Evolutionary conservation across 2,113 vertebrate species (phyloP), one percentile per base, ranked within the genome.

Genomic region (Rana temporaria): DNA sequence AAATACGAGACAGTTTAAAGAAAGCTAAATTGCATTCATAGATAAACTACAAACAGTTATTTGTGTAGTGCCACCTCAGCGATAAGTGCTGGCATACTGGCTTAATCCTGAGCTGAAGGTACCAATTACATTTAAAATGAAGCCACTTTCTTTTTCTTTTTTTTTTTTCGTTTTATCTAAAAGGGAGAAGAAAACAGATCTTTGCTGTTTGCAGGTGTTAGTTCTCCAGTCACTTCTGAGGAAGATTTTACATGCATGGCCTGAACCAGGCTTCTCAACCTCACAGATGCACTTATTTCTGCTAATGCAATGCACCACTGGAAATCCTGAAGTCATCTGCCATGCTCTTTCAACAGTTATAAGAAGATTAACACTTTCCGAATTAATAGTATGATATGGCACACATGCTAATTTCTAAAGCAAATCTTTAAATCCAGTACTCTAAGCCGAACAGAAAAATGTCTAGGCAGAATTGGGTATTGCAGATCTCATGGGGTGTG

Each of bases 281-380:
- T 60, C 72, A 68, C 63, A 83, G 71, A 76, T 57, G 72, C 81
- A 76, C 73, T 56, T 18, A 68, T 68, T 75, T 59, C 71, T 67
- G 34, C 81, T 75, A 68, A 83, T 83, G 81, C 64, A 19, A 52
- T 82, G 63, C 81, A 59, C 52, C 63, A 59, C 81, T 67, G 80
- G 30, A 59, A 83, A 67, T 64, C 71, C 71, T 76, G 32, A 20
- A 75, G 71, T 59, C 71, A 67, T 59, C 63, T n/a, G 30, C 64
- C 52, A 68, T 55, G 63, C 81, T 83, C 30, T 59, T 63, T 76
- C 71, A 76, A 76, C 81, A 76, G 72, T 76, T 68, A 60, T 76
- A 83, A 83, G 70, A 38, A 82, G 81, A 83, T 83, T 83, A 76
- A 82, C 71, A 60, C 71, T 34, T 68, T 67, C 63, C 30, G 64